Conservation (phyloP, 2,888 invertebrate species). For the Lycophotia porphyrea region DNA sequence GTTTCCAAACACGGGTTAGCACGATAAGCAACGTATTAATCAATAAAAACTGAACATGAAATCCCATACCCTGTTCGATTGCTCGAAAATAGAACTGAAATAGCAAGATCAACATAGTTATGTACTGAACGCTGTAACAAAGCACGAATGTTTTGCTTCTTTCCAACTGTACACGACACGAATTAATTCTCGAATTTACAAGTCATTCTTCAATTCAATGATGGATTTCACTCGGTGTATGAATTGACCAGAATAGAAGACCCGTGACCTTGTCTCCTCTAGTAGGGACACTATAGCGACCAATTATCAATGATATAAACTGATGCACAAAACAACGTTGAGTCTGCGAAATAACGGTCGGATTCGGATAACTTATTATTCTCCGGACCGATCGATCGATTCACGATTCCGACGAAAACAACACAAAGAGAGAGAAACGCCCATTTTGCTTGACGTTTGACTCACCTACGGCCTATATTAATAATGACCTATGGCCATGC, state of each 20-base stretch:
- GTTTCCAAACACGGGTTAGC: conserved; percentile 15
- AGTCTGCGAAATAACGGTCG: not conserved
- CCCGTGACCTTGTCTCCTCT: not conserved
- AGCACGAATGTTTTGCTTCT: not conserved
- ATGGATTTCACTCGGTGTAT: not conserved
- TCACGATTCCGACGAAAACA: not conserved
- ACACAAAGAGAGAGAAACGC: not conserved
- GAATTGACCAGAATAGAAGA: not conserved
- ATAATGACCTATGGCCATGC: too few relatives aligned
- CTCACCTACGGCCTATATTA: too few relatives aligned
- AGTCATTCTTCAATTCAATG: not conserved
- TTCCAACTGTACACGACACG: not conserved
- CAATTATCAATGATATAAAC: not conserved
- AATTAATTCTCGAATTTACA: not conserved
- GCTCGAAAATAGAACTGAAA: conserved; percentile 27
- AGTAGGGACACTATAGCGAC: not conserved
- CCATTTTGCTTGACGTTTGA: not conserved
- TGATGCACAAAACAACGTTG: not conserved
- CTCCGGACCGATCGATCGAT: not conserved
- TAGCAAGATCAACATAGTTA: conserved; percentile 22
- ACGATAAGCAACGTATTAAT: conserved; percentile 7
- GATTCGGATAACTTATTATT: not conserved
- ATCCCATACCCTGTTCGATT: conserved; percentile 19
- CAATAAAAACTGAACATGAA: conserved; percentile 20
- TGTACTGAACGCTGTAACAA: not conserved